Conservation (phyloP, 2,888 invertebrate genomes). For the Drosophila mayaguana region DNA sequence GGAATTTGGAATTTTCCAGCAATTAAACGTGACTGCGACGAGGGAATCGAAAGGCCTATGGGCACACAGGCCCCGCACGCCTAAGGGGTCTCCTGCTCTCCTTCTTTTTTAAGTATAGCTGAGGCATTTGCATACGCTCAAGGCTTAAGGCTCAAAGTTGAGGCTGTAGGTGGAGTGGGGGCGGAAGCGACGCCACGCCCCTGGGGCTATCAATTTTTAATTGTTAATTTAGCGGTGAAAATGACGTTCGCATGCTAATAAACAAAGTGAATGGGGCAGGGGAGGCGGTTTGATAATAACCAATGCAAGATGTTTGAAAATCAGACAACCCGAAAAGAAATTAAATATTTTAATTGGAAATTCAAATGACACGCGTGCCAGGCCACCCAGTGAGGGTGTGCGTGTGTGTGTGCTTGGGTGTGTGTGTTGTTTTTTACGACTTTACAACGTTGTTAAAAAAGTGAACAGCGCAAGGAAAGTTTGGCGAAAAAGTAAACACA, state of each 20-base stretch:
- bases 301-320: conserved; percentile 51
- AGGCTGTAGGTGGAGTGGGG: conserved; percentile 2
- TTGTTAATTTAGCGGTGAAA: conserved; percentile 80
- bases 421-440: conserved; percentile 68
- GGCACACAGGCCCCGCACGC: not conserved
- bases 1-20: conserved; percentile 67
- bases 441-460: conserved; percentile 79
- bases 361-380: conserved; percentile 65
- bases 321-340: conserved; percentile 78
- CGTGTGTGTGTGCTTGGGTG: conserved; percentile 10
- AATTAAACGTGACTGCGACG: conserved; percentile 61
- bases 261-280: conserved; percentile 22
- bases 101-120: not conserved
- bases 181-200: conserved; percentile 27
- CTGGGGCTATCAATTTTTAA: conserved; percentile 78
- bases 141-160: conserved; percentile 24
- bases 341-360: conserved; percentile 82
- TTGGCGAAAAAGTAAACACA: conserved; percentile 69
- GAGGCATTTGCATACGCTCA: conserved; percentile 57
- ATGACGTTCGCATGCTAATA: conserved; percentile 70
- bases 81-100: not conserved
- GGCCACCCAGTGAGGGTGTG: not conserved
- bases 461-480: conserved; percentile 52
- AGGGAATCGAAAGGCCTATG: conserved; percentile 40
- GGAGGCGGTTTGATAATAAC: conserved; percentile 19